Evolutionary conservation across 2,113 vertebrate genomes (phyloP).

Genomic region (Oreochromis niloticus): DNA sequence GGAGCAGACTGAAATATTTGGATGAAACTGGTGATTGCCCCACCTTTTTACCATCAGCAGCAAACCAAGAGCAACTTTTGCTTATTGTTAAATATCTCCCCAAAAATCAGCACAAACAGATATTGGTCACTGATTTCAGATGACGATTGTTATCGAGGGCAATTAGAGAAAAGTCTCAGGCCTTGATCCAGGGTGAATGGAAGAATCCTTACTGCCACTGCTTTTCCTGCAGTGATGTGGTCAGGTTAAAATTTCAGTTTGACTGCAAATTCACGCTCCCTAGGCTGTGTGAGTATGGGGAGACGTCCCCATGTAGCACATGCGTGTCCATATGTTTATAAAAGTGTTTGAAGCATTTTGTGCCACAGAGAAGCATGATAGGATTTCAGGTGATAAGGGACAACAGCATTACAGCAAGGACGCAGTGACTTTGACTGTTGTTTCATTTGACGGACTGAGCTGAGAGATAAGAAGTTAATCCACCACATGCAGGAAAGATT

Average conservation of each 20-base stretch:
- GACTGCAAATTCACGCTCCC: neutral
- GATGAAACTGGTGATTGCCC: neutral
- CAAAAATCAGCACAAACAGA: neutral
- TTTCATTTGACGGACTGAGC: constrained; percentile 1
- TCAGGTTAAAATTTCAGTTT: neutral
- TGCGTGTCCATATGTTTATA: neutral
- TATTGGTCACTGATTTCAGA: neutral
- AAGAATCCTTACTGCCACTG: neutral
- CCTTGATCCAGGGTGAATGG: neutral
- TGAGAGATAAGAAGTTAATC: constrained; percentile 32
- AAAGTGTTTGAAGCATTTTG: neutral
- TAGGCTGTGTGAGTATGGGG: neutral
- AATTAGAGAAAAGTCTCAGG: neutral
- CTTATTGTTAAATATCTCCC: neutral
- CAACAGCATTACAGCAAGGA: neutral
- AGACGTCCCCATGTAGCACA: accelerated
- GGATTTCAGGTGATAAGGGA: neutral
- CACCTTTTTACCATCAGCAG: neutral
- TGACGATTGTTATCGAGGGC: neutral
- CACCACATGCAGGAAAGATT: neutral
- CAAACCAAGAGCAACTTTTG: neutral
- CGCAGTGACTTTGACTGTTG: neutral
- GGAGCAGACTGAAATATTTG: neutral
- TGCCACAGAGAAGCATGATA: neutral
- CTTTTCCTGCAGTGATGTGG: neutral